Evolutionary conservation across 2,113 vertebrate genomes (phyloP).

Genomic region (Daubentonia madagascariensis): DNA sequence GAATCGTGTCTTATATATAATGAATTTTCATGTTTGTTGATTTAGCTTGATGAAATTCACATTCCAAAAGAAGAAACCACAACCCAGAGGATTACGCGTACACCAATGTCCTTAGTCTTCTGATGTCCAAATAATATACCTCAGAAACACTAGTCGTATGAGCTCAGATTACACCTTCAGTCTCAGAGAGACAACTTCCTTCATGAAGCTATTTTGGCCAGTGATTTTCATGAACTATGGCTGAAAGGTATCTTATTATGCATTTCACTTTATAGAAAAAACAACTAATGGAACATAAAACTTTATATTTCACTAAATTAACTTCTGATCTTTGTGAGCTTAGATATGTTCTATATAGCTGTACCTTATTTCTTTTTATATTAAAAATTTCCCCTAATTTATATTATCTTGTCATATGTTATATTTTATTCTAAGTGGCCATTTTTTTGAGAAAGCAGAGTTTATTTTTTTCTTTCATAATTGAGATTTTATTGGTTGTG

Average conservation of each 20-base stretch:
- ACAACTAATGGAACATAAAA: neutral
- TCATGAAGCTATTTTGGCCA: neutral
- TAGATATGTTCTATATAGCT: neutral
- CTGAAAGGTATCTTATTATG: neutral
- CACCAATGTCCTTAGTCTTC: neutral
- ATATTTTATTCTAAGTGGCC: neutral
- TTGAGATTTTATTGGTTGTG: too few relatives aligned
- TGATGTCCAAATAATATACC: neutral
- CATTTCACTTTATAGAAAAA: neutral
- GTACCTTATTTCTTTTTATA: neutral
- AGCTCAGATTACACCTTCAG: neutral
- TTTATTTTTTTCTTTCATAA: too few relatives aligned
- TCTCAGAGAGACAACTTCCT: neutral
- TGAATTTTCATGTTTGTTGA: neutral
- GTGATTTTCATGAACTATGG: neutral
- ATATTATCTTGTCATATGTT: neutral
- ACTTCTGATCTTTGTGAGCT: neutral
- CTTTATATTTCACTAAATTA: slow-evolving; percentile 38
- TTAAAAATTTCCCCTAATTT: neutral
- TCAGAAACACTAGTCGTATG: neutral
- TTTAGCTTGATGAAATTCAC: neutral
- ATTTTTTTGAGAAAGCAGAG: neutral
- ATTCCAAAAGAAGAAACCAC: neutral
- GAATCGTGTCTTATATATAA: neutral
- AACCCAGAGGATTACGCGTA: neutral